Base-by-base conservation (phyloP, 2,888 invertebrate species). In the Protonemura montana region DNA sequence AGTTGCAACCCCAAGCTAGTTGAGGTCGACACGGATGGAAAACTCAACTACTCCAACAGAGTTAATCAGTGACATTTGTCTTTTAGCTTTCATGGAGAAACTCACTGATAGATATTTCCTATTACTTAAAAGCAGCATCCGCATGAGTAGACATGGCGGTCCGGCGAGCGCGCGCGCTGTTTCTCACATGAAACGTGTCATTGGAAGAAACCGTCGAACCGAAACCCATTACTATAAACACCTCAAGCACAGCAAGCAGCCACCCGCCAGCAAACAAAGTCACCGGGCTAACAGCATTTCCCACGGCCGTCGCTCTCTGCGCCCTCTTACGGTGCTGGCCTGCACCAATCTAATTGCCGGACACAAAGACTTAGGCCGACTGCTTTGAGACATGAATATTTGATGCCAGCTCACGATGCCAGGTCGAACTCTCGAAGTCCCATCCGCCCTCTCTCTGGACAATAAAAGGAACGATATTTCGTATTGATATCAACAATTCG, bases 41-140 rank as follows among this genome's bases (percentile, higher is more conserved):
- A 59, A 59, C 59, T 13, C 7, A 21, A 21, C 59, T 10, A 10
- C 21, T 2, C 59, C 59, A 59, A 59, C 21, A 59, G 16, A 59
- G 59, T 59, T 59, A 59, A 59, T 59, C 59, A 59, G 59, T 59
- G 21, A 21, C 59, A 59, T 59, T 59, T 59, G 59, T 59, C 59
- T 59, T 2, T 59, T 59, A 59, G 59, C 59, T 13, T 10, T 5
- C 13, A 10, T 21, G 35, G 59, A 59, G 59, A 59, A 21, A 59
- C 59, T n/a, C n/a, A 35, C 27, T 26, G 78, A 78, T 28, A 78
- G 78, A 78, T 78, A 27, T 78, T 28, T 78, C 78, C 78, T 78
- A 78, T 78, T 78, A 78, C 78, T 78, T 78, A 78, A 78, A 13
- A 78, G 78, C 78, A 78, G 28, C 78, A 78, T 27, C 27, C 78